Evolutionary conservation across 2,113 vertebrate genomes (phyloP), one percentile per base, ranked within the genome.

Genomic region (Salvelinus alpinus): DNA sequence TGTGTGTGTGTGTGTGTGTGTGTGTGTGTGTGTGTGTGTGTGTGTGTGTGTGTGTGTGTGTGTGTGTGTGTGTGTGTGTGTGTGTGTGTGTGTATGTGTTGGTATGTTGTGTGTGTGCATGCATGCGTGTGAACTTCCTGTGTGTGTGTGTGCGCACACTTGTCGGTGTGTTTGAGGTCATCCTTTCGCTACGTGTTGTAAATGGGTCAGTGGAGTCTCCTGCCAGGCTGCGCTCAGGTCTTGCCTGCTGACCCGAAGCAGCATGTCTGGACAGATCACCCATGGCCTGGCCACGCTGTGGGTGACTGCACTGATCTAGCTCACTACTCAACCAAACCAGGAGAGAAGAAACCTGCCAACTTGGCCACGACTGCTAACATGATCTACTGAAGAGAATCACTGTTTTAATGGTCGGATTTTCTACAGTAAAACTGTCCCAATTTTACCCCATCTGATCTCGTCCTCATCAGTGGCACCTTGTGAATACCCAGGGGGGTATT

Each of bases 121-220:
- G 8, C 16, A 11, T 47, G 62, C 27, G 72, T 66, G 67, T 78
- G 71, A 44, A 66, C 13, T 51, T 2, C 47, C 48, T 69, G 51
- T 66, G 38, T 44, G 31, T 34, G 31, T 34, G 51, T 65, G 27
- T 20, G 57, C 64, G 57, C 29, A 13, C 27, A 57, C 70, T 60
- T 48, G 44, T 77, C n/a, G 6, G 38, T n/a, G 48, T 74, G 77
- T 78, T 77, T 60, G 76, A 51, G 59, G 72, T 86, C 13, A 12
- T 57, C 76, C 72, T 48, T 60, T 73, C 65, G 67, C 74, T 79
- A 59, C 75, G 79, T 76, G 70, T 54, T 60, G 77, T 70, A 83
- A 82, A 82, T 72, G 80, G 90, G 88, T 92, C 88, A 88, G 78
- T 78, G 86, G 73, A n/a, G 4, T 89, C 87, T 85, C 84, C 74